phyloP scores from a whole-genome alignment of 2,113 vertebrate genomes.

The Mola mola region DNA sequence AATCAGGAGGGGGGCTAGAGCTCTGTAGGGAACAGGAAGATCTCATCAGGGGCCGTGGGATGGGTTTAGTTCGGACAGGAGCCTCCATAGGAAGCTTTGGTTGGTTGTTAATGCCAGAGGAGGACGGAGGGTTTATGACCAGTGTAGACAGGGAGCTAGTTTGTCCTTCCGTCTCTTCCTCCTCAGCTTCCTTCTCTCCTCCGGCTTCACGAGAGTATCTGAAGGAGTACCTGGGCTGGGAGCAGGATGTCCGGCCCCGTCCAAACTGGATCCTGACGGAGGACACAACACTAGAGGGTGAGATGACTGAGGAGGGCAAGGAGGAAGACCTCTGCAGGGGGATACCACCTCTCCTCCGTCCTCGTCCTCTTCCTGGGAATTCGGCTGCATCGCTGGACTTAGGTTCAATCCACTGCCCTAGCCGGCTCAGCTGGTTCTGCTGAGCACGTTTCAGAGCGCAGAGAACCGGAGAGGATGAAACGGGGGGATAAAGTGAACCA shows the following conservation, averaged over 20 bases:
- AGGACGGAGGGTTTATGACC: conserved; percentile 75
- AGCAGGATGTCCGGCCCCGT: conserved; percentile 83
- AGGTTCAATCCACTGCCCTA: not conserved
- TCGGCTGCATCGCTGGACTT: conserved; percentile 22
- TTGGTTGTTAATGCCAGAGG: conserved; percentile 46
- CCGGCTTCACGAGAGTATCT: conserved; percentile 78
- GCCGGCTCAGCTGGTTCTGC: conserved; percentile 65
- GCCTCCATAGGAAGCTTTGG: conserved; percentile 26
- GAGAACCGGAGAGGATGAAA: conserved; percentile 71
- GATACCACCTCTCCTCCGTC: conserved; percentile 56
- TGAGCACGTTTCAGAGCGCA: conserved; percentile 84
- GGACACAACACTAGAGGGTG: conserved; percentile 88
- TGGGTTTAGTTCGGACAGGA: conserved; percentile 64
- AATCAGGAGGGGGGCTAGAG: conserved; percentile 81
- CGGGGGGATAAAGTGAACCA: not conserved
- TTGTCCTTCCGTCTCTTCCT: conserved; percentile 56
- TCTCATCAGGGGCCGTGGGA: conserved; percentile 72
- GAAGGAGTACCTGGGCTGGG: conserved; percentile 87
- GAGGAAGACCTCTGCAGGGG: conserved; percentile 90
- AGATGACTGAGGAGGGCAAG: conserved; percentile 86
- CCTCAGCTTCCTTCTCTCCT: conserved; percentile 61
- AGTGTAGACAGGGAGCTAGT: conserved; percentile 79
- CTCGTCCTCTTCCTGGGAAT: conserved; percentile 58
- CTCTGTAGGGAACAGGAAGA: conserved; percentile 87
- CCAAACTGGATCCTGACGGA: conserved; percentile 90